Conservation (phyloP, 2,113 vertebrate species). For the Rhinichthys klamathensis region DNA sequence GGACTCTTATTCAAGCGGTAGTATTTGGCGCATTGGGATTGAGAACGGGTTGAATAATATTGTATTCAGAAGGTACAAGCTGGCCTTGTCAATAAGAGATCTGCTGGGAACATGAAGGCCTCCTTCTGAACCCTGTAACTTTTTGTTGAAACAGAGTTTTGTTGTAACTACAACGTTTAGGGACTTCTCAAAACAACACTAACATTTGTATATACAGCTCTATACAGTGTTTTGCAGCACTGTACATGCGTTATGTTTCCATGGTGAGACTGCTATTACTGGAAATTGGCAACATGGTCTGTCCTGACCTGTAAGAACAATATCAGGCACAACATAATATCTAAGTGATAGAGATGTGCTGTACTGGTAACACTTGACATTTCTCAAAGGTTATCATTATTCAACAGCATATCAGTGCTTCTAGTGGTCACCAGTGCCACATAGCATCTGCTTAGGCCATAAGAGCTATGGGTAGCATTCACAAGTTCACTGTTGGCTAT, state of each 20-base stretch:
- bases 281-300: constrained; percentile 18
- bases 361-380: constrained; percentile 52
- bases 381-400: constrained; percentile 50
- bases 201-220: background rate
- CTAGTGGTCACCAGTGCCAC: constrained; percentile 38
- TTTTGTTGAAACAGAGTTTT: background rate
- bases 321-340: constrained; percentile 43
- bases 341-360: constrained; percentile 28
- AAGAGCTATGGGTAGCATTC: constrained; percentile 20
- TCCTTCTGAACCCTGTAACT: constrained; percentile 10
- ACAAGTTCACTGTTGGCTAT: constrained; percentile 14
- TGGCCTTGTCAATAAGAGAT: constrained; percentile 22
- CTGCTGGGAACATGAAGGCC: background rate
- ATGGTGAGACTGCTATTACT: constrained; percentile 16
- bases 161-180: background rate
- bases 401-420: constrained; percentile 28
- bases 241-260: background rate
- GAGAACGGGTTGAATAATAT: background rate
- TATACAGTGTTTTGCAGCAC: background rate
- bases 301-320: constrained; percentile 37
- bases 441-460: constrained; percentile 35
- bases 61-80: constrained; percentile 1
- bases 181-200: background rate
- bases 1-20: background rate
- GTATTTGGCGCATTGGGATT: background rate